Evolutionary conservation across 2,113 vertebrate species (phyloP).

Genomic region (Thamnophis sirtalis): DNA sequence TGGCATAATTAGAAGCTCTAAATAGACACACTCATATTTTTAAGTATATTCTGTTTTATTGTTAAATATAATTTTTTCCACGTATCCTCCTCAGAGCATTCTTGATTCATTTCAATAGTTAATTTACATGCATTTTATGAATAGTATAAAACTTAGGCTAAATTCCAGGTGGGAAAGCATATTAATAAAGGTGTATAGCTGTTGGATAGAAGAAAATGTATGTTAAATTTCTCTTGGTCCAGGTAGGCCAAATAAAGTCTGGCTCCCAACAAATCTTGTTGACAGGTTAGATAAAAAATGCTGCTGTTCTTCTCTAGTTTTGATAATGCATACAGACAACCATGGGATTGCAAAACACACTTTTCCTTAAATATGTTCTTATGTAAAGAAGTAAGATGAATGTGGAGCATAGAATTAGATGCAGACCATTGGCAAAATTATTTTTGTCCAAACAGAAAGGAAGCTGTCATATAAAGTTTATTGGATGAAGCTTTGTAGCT

Average conservation of each 20-base stretch:
- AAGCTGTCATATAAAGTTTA: neutral
- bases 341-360: neutral
- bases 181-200: neutral
- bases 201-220: neutral
- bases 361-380: neutral
- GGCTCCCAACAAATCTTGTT: neutral
- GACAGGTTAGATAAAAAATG: neutral
- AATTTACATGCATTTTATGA: neutral
- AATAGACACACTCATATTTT: neutral
- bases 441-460: neutral
- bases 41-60: neutral
- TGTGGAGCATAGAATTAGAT: accelerated
- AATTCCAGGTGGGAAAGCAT: neutral
- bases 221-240: neutral
- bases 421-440: accelerated
- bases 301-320: neutral
- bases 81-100: neutral
- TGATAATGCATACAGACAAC: neutral
- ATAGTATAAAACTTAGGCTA: neutral
- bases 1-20: neutral
- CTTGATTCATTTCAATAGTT: neutral
- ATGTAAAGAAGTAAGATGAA: neutral
- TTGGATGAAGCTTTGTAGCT: accelerated
- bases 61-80: neutral
- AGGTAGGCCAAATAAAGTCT: neutral